Evolutionary conservation across 1,140 invertebrate genomes (phyloP), one percentile per base, ranked within the genome.

Genomic region (Goniozus legneri): DNA sequence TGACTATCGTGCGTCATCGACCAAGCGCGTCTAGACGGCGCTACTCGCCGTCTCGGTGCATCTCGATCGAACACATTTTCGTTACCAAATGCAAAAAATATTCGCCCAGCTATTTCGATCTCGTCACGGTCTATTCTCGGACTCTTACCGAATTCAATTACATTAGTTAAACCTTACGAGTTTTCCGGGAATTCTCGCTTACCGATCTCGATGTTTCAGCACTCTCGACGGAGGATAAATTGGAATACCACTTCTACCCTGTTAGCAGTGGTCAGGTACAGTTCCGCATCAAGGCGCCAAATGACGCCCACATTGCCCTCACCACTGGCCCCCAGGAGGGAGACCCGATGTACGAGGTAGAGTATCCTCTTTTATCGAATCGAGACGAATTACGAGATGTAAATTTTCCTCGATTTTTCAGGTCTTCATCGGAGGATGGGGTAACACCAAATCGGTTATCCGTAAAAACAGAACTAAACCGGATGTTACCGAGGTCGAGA

Each of bases 341-440:
- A 2, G 82, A 85, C 27, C 88, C 88, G 7, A 87, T 90, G 76
- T 82, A 82, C 64, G 89, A 91, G 78, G 82, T 88, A 59, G 50
- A 33, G n/a, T n/a, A n/a, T n/a, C n/a, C n/a, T n/a, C n/a, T n/a
- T n/a, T n/a, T n/a, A n/a, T n/a, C n/a, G n/a, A n/a, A n/a, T n/a
- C n/a, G n/a, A n/a, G n/a, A n/a, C n/a, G n/a, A n/a, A n/a, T n/a
- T 47, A 27, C 10, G 24, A 21, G 19, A 10, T 19, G 32, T 21
- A 6, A 10, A 27, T 27, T 27, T 27, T 6, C 10, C 14, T 18
- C 6, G 18, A 37, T 50, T 42, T 50, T 64, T n/a, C 58, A 86
- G 84, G 66, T 89, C 10, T 90, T 92, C 67, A 79, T 92, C 49
- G 90, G 90, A 18, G 89, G 89, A 39, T 92, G 90, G 90, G 79